phyloP scores from a whole-genome alignment of 2,113 vertebrate genomes.

The Toxotes jaculatrix region DNA sequence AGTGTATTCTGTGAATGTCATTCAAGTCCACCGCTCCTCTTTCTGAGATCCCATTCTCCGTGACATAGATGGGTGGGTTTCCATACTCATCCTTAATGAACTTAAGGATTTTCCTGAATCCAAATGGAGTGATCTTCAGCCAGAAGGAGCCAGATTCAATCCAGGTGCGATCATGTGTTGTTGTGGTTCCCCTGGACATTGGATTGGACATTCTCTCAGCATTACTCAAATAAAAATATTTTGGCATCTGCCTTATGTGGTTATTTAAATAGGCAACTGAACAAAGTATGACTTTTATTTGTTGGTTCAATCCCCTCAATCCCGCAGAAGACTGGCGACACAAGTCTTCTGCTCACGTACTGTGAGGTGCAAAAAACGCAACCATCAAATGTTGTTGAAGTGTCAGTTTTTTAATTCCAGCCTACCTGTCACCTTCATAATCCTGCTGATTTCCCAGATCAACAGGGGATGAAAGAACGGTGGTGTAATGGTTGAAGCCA shows the following conservation, averaged over 20 bases:
- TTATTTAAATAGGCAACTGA: too few species aligned
- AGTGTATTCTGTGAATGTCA: constrained; percentile 85
- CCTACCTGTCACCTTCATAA: constrained; percentile 90
- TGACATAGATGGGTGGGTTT: constrained; percentile 88
- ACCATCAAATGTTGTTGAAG: not conserved
- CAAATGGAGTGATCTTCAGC: constrained; percentile 90
- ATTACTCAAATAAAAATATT: not conserved
- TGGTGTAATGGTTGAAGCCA: constrained; percentile 93
- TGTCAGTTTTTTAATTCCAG: not conserved
- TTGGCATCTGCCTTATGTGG: not conserved
- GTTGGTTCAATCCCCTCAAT: too few species aligned
- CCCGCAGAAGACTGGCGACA: too few species aligned
- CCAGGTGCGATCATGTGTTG: constrained; percentile 87
- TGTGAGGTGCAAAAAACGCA: too few species aligned
- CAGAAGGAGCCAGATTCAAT: constrained; percentile 87
- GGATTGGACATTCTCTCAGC: not conserved
- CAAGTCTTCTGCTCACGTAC: too few species aligned
- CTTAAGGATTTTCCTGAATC: constrained; percentile 88
- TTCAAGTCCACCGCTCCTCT: constrained; percentile 81
- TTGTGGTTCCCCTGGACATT: constrained; percentile 83
- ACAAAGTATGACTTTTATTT: too few species aligned
- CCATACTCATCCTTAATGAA: constrained; percentile 91
- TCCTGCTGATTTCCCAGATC: constrained; percentile 81
- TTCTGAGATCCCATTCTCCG: constrained; percentile 91
- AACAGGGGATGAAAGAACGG: constrained; percentile 85